These are phyloP conservation scores for Perizoma flavofasciatum DNA, from an alignment of 2,888 invertebrate genomes.

Conservation along the genomic window DNA sequence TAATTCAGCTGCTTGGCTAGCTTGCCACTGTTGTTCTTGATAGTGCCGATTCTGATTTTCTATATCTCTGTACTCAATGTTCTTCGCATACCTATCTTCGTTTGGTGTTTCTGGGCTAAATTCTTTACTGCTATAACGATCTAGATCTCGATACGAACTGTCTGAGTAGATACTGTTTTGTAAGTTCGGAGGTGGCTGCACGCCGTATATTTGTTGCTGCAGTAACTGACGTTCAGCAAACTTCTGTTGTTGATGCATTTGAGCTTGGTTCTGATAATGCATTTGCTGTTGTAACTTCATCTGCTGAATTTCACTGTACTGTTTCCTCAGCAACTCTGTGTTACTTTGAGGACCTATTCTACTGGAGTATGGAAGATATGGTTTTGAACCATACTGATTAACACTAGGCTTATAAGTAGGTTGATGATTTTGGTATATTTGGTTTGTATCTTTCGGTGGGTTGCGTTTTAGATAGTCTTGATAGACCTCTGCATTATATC, in stretches of 20 bases:
- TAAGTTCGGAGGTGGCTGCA: conserved; percentile 77
- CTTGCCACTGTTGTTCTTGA: conserved; percentile 71
- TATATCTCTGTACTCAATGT: conserved; percentile 69
- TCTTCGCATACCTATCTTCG: conserved; percentile 65
- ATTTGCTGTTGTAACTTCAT: conserved; percentile 86
- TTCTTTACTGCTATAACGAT: conserved; percentile 74
- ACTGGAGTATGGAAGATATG: conserved; percentile 79
- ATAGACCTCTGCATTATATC: conserved; percentile 85
- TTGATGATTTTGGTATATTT: conserved; percentile 84
- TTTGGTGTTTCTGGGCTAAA: conserved; percentile 72
- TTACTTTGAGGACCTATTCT: conserved; percentile 83
- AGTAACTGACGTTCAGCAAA: conserved; percentile 85
- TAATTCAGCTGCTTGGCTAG: conserved; percentile 62
- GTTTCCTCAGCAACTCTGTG: conserved; percentile 83
- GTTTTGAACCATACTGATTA: conserved; percentile 77
- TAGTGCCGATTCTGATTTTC: conserved; percentile 70
- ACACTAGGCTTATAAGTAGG: conserved; percentile 74
- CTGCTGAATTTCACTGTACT: conserved; percentile 86
- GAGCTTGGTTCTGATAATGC: conserved; percentile 86
- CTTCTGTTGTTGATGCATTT: conserved; percentile 86
- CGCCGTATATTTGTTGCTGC: conserved; percentile 85
- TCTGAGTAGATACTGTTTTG: conserved; percentile 80
- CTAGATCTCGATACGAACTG: conserved; percentile 74
- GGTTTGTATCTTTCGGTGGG: conserved; percentile 82
- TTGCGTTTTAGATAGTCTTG: conserved; percentile 82